A percentile compares a stretch with the other conserved stretches of the same genome.
phyloP scores from a whole-genome alignment of 2,113 vertebrate genomes.

The Vulpes vulpes region DNA sequence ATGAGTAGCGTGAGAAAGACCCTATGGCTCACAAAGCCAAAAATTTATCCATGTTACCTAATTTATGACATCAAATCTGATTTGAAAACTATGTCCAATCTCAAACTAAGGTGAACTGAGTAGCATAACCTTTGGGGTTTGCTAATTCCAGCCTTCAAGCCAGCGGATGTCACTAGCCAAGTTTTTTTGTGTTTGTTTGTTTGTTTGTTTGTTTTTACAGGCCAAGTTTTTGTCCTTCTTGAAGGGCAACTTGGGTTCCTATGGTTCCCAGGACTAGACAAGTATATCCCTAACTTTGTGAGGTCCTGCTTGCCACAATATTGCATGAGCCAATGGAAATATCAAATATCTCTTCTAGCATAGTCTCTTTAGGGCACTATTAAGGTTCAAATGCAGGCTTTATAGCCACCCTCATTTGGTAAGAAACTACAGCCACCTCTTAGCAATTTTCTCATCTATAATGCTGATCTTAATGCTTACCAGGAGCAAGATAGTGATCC shows the following conservation, averaged over 20 bases:
- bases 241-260: slow-evolving; percentile 52
- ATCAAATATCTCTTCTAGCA: background rate
- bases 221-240: slow-evolving; percentile 58
- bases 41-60: background rate
- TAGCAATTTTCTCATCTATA: slow-evolving; percentile 44
- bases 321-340: background rate
- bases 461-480: background rate
- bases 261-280: background rate
- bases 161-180: slow-evolving; percentile 39
- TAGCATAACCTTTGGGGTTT: slow-evolving; percentile 34
- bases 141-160: slow-evolving; percentile 26
- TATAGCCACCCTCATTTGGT: background rate
- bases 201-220: background rate
- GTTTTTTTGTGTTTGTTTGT: slow-evolving; percentile 31
- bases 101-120: slow-evolving; percentile 33
- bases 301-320: background rate
- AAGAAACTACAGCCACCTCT: slow-evolving; percentile 5
- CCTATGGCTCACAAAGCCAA: background rate
- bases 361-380: background rate
- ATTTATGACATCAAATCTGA: slow-evolving; percentile 45
- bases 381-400: slow-evolving; percentile 34
- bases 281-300: background rate
- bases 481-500: slow-evolving; percentile 2
- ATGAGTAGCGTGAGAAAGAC: background rate
- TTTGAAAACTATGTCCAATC: slow-evolving; percentile 32